Conservation (phyloP, 2,113 vertebrate species). For the Anguilla japonica region DNA sequence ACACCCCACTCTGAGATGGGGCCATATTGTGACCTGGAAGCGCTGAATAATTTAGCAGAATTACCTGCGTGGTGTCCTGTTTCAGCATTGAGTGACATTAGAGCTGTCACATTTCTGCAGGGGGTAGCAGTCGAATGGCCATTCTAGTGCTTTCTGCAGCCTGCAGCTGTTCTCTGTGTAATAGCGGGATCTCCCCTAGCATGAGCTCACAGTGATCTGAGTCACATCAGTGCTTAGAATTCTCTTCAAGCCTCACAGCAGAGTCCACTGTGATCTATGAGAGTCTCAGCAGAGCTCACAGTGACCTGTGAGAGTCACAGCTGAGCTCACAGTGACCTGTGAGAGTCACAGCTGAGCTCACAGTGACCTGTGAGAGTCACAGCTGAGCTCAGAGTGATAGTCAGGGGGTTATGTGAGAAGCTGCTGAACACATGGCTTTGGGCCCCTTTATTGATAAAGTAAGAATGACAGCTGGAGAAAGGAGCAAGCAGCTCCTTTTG, state of each 20-base stretch:
- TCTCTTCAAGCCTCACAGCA: too few species aligned
- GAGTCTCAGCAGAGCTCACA: too few species aligned
- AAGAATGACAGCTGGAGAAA: not conserved
- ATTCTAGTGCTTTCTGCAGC: not conserved
- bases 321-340: not conserved
- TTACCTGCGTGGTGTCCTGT: constrained; percentile 40
- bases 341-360: not conserved
- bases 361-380: not conserved
- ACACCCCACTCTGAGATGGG: not conserved
- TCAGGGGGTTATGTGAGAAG: not conserved
- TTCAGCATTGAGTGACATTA: constrained; percentile 25
- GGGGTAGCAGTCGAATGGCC: not conserved
- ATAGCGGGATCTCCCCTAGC: too few species aligned
- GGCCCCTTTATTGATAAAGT: not conserved
- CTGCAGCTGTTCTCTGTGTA: too few species aligned
- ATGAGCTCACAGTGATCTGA: too few species aligned
- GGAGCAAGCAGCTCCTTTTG: not conserved
- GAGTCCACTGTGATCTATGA: too few species aligned
- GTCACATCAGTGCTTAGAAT: too few species aligned
- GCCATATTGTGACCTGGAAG: not conserved
- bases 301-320: not conserved
- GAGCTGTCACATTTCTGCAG: not conserved
- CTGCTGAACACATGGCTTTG: not conserved
- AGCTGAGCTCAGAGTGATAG: not conserved
- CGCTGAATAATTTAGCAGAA: constrained; percentile 61